These are phyloP conservation scores for Drosophila anomalata DNA, from an alignment of 2,888 invertebrate genomes.

Conservation along the genomic window DNA sequence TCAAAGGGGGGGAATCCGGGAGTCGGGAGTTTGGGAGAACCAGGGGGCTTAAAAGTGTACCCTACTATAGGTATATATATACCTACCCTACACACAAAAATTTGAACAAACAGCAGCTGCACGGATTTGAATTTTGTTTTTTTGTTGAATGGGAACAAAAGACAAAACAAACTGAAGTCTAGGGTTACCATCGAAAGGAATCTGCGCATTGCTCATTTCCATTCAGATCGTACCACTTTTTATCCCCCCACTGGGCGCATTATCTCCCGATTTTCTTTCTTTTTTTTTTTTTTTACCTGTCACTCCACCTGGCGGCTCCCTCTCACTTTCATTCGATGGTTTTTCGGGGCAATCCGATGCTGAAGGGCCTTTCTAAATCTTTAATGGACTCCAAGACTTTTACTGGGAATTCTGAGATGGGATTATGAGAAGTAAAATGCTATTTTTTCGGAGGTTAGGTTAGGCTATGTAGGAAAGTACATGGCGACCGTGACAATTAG, in stretches of 20 bases:
- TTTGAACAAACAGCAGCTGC: conserved; percentile 10
- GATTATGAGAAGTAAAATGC: neutral
- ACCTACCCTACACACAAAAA: conserved; percentile 4
- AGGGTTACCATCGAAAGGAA: conserved; percentile 16
- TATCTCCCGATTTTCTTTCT: neutral
- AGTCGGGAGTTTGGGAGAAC: neutral
- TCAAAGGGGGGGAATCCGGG: neutral
- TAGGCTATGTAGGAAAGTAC: too few relatives aligned
- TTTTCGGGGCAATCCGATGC: conserved; percentile 14
- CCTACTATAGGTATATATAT: neutral
- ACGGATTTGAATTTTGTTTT: neutral
- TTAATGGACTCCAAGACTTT: conserved; percentile 33
- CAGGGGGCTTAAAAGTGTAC: neutral
- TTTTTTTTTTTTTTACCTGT: neutral
- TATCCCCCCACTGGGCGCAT: conserved; percentile 1
- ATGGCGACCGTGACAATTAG: neutral
- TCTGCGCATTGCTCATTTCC: conserved; percentile 20
- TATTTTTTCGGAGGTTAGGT: too few relatives aligned
- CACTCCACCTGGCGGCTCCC: conserved; percentile 5
- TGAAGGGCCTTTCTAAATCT: conserved; percentile 44
- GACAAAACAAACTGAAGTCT: conserved; percentile 13
- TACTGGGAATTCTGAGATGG: conserved; percentile 22
- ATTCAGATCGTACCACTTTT: conserved; percentile 1
- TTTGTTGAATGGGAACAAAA: conserved; percentile 11
- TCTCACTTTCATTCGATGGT: conserved; percentile 16